phyloP scores from a whole-genome alignment of 1,140 invertebrate species.

The Pollicipes pollicipes region DNA sequence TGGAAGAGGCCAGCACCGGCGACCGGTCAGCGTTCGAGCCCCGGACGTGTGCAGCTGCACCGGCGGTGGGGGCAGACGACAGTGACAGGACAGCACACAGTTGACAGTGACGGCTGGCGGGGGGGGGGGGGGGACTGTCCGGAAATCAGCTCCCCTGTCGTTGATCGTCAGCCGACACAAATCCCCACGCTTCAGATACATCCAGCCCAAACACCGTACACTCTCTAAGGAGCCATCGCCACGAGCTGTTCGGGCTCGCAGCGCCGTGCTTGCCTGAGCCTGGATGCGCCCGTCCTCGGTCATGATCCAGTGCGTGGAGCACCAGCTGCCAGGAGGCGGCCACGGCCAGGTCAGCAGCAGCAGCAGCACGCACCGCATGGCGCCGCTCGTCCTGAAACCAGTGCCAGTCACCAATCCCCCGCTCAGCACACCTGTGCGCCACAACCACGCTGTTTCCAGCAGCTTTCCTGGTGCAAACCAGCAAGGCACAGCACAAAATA shows the following conservation, averaged over 20 bases:
- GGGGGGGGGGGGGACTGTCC: too few relatives aligned
- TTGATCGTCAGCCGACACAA: too few relatives aligned
- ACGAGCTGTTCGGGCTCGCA: constrained; percentile 12
- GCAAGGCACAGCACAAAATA: too few relatives aligned
- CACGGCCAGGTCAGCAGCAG: constrained; percentile 12
- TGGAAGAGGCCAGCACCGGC: constrained; percentile 20
- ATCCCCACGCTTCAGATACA: not conserved
- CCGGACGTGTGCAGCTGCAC: not conserved
- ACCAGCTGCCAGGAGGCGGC: constrained; percentile 11
- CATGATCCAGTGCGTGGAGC: constrained; percentile 43
- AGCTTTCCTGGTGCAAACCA: too few relatives aligned
- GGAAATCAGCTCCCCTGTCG: too few relatives aligned
- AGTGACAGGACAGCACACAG: not conserved
- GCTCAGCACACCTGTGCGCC: too few relatives aligned
- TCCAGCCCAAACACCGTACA: not conserved
- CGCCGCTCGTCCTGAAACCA: too few relatives aligned
- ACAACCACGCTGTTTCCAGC: too few relatives aligned
- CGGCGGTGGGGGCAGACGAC: not conserved
- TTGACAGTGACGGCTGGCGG: constrained; percentile 7
- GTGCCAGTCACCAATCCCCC: too few relatives aligned
- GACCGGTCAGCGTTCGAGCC: not conserved
- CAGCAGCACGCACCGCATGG: constrained; percentile 11
- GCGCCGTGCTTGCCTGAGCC: constrained; percentile 41
- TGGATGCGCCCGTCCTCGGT: constrained; percentile 47
- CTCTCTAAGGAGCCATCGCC: constrained; percentile 11